Base-by-base conservation (phyloP, 1,140 invertebrate species). In the Ceratosolen solmsi region DNA sequence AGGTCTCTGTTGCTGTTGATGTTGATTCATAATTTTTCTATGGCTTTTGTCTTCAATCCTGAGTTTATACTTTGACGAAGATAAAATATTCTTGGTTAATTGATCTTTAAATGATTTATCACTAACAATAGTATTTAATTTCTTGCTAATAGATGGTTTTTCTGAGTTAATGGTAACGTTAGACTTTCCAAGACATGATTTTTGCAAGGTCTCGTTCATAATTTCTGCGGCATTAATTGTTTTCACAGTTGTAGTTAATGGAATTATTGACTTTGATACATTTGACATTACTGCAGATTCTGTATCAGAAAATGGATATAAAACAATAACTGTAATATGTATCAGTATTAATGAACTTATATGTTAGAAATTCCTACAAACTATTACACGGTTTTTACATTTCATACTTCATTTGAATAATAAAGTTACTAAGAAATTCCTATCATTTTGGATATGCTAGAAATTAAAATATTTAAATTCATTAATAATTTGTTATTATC, bases 51-150 rank as follows among this genome's bases (percentile, higher is more conserved):
- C 94, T 84, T 95, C 95, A 49, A 93, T 93, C 72, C 94, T 93
- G 79, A 95, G 93, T 90, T 95, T 96, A 89, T 95, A 95, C 79
- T 94, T 90, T n/a, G n/a, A n/a, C 9, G 94, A 95, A 8, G 95
- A 95, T 8, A 94, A 95, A 4, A 94, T 94, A 72, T 94, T 95
- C 75, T 94, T 95, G 25, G 94, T 94, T 73, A 93, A 93, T 87
- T 94, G 93, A 86, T 94, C 93, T 36, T 91, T 93, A 87, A 94
- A 94, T 58, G 87, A 77, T 80, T 87, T 88, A 54, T 83, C 84
- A 89, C 88, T 78, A 84, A 86, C 25, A 88, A 87, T 11, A 84
- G 86, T 63, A 89, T 17, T 49, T 7, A 11, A 49, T 15, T 0
- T n/a, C 17, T 72, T 49, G 4, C n/a, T 8, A 17, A 46, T 90